Percentiles rank a stretch among this genome's conserved stretches.
Evolutionary conservation across 2,888 invertebrate genomes (phyloP).

Genomic region (Athetis lepigone): DNA sequence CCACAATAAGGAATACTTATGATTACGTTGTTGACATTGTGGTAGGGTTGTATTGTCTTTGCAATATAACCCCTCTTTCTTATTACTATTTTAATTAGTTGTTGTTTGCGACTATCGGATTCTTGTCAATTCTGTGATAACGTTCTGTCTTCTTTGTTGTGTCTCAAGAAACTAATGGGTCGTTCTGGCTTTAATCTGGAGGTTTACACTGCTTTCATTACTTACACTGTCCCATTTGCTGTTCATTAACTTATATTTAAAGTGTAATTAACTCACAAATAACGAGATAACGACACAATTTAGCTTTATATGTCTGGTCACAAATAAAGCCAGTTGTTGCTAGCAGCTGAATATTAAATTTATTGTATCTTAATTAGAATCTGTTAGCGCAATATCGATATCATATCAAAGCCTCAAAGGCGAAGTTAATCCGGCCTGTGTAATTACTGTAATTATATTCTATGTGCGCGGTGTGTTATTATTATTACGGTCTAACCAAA

Average conservation of each 20-base stretch:
- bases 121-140: neutral
- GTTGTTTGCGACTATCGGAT: neutral
- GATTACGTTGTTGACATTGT: neutral
- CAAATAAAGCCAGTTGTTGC: neutral
- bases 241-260: neutral
- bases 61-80: too few species aligned
- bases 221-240: neutral
- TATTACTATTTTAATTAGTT: neutral
- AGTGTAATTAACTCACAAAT: conserved; percentile 2
- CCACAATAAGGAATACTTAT: neutral
- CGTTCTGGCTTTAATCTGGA: too few species aligned
- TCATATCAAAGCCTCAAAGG: conserved; percentile 43
- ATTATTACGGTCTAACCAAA: conserved; percentile 30
- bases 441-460: conserved; percentile 48
- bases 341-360: conserved; percentile 21
- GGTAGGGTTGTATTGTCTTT: neutral
- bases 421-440: conserved; percentile 26
- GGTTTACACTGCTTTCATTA: neutral
- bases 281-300: conserved; percentile 1
- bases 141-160: too few species aligned
- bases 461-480: conserved; percentile 33
- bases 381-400: conserved; percentile 30
- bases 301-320: conserved; percentile 4
- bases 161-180: too few species aligned
- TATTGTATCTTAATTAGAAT: conserved; percentile 53